These are phyloP conservation scores for Cyphotilapia sp. DNA, from an alignment of 2,113 vertebrate genomes.

Conservation along the genomic window DNA sequence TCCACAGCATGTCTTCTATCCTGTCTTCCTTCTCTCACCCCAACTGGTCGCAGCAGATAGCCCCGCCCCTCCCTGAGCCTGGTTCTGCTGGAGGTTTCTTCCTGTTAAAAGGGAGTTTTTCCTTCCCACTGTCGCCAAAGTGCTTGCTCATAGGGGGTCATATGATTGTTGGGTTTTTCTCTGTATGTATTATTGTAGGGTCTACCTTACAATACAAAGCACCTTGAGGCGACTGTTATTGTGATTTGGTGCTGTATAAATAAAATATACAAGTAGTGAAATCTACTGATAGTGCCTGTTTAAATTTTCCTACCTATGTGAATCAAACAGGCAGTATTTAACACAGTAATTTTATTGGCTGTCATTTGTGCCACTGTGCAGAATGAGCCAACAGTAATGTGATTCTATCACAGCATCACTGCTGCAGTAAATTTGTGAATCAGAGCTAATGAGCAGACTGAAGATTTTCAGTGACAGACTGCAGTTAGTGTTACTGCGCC, in stretches of 20 bases:
- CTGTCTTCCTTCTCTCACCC: too few relatives aligned
- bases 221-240: background rate
- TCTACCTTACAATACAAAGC: background rate
- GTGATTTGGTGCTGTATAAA: background rate
- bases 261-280: background rate
- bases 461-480: background rate
- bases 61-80: too few relatives aligned
- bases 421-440: background rate
- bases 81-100: too few relatives aligned
- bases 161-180: background rate
- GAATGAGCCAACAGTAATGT: background rate
- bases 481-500: background rate
- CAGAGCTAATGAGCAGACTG: background rate
- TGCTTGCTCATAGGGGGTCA: background rate
- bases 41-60: rapidly evolving
- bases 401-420: slow-evolving; percentile 1
- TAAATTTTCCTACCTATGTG: background rate
- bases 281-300: background rate
- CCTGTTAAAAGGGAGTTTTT: too few relatives aligned
- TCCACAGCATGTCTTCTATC: too few relatives aligned
- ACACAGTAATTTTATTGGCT: background rate
- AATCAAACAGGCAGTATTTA: background rate
- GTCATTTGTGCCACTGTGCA: background rate
- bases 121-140: too few relatives aligned
- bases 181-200: background rate